phyloP scores from a whole-genome alignment of 2,113 vertebrate genomes.

The Rostratula benghalensis region DNA sequence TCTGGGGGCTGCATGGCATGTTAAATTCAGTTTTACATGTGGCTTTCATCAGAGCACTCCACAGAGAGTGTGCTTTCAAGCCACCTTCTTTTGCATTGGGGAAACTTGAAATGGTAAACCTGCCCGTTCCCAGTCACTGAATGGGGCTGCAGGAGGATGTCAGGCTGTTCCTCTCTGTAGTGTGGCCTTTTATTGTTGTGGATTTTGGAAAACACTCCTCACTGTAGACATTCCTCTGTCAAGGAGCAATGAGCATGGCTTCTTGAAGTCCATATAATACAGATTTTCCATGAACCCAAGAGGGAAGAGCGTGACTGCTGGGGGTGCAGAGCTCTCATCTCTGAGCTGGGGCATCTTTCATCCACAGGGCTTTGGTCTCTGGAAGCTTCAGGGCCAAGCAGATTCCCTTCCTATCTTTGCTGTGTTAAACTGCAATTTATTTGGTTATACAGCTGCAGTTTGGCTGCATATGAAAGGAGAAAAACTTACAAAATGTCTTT shows the following conservation, averaged over 20 bases:
- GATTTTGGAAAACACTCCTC: background rate
- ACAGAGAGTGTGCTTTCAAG: background rate
- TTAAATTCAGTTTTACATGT: slow-evolving; percentile 38
- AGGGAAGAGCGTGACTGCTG: background rate
- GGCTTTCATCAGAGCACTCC: background rate
- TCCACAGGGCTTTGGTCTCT: background rate
- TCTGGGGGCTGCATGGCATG: slow-evolving; percentile 36
- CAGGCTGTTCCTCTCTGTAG: background rate
- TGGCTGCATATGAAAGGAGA: background rate
- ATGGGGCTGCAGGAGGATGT: background rate
- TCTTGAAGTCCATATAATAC: background rate
- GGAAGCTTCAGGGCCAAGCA: background rate
- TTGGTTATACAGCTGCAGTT: background rate
- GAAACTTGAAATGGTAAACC: background rate
- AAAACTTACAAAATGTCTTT: background rate
- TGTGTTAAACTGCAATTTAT: background rate
- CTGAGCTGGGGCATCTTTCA: background rate
- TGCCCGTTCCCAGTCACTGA: background rate
- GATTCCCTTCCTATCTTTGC: background rate
- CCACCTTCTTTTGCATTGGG: background rate
- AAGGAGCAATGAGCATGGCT: background rate
- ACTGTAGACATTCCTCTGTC: background rate
- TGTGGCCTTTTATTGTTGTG: background rate
- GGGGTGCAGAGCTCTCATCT: background rate
- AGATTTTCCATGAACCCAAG: background rate